Evolutionary conservation across 2,888 invertebrate genomes (phyloP).

Genomic region (Helleia helle): DNA sequence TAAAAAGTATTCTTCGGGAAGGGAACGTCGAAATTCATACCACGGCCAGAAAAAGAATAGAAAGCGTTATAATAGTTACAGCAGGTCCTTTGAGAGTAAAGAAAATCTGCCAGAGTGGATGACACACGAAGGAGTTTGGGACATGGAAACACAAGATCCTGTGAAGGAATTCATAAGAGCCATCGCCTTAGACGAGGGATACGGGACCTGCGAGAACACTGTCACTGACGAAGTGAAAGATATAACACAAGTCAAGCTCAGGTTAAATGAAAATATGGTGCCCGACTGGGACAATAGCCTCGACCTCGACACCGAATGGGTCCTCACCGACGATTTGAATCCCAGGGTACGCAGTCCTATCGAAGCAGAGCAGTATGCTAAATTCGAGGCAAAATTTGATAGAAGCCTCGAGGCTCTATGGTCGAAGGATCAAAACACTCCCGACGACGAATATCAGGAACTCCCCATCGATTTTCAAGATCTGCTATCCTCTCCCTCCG

Average conservation of each 20-base stretch:
- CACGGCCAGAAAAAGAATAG: conserved; percentile 52
- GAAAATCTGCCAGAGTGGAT: conserved; percentile 72
- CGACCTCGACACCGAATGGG: conserved; percentile 46
- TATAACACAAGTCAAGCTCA: conserved; percentile 33
- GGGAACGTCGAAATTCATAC: conserved; percentile 59
- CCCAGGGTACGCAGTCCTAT: conserved; percentile 42
- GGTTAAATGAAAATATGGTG: conserved; percentile 39
- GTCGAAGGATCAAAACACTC: conserved; percentile 69
- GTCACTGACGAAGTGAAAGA: conserved; percentile 50
- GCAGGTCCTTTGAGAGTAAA: conserved; percentile 57
- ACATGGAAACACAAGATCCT: conserved; percentile 63
- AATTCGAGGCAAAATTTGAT: conserved; percentile 79
- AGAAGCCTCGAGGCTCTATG: conserved; percentile 79
- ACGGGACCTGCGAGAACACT: conserved; percentile 68
- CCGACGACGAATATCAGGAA: conserved; percentile 73
- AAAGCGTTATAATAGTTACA: conserved; percentile 55
- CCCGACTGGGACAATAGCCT: conserved; percentile 54
- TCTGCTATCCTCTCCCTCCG: conserved; percentile 73
- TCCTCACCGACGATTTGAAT: conserved; percentile 40
- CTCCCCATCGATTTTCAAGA: conserved; percentile 76
- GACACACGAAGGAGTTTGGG: conserved; percentile 67
- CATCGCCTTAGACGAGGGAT: conserved; percentile 63
- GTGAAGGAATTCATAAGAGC: conserved; percentile 64
- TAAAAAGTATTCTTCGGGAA: conserved; percentile 47
- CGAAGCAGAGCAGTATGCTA: conserved; percentile 72